A percentile compares a stretch with the other conserved stretches of the same genome.
These are phyloP conservation scores for Pycnomerus fuliginosus DNA, from an alignment of 2,888 invertebrate genomes.

Conservation along the genomic window DNA sequence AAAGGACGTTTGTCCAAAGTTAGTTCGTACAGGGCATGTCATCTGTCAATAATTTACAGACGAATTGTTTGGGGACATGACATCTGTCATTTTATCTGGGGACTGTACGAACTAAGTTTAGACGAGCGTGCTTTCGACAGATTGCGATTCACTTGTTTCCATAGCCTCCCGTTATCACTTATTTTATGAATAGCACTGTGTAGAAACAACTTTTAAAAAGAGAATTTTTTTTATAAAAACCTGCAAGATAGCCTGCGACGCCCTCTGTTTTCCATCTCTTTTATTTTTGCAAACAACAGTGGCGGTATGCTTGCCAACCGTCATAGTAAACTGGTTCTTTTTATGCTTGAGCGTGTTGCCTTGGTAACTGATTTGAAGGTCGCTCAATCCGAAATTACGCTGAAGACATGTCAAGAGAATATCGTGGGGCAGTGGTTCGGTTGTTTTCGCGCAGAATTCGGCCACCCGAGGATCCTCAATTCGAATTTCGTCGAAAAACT, in stretches of 20 bases:
- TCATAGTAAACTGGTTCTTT: slow-evolving; percentile 92
- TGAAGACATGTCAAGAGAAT: slow-evolving; percentile 89
- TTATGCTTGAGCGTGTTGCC: slow-evolving; percentile 82
- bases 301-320: slow-evolving; percentile 88
- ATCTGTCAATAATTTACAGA: no score
- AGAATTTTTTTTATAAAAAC: no score
- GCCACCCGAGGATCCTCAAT: slow-evolving; percentile 93
- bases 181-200: no score
- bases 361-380: slow-evolving; percentile 83
- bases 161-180: no score
- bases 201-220: no score
- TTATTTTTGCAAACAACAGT: slow-evolving; percentile 95
- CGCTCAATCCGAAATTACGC: slow-evolving; percentile 88
- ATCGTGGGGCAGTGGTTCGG: slow-evolving; percentile 93
- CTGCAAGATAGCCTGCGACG: slow-evolving; percentile 91
- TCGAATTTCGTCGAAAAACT: slow-evolving; percentile 90
- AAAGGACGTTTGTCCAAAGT: no score
- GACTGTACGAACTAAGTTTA: no score
- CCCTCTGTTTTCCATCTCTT: slow-evolving; percentile 93
- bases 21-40: no score
- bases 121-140: no score
- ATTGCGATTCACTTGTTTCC: no score
- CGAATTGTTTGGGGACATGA: no score
- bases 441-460: slow-evolving; percentile 94
- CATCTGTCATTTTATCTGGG: no score